Base-by-base conservation (phyloP, 2,113 vertebrate species). In the Sardina pilchardus region DNA sequence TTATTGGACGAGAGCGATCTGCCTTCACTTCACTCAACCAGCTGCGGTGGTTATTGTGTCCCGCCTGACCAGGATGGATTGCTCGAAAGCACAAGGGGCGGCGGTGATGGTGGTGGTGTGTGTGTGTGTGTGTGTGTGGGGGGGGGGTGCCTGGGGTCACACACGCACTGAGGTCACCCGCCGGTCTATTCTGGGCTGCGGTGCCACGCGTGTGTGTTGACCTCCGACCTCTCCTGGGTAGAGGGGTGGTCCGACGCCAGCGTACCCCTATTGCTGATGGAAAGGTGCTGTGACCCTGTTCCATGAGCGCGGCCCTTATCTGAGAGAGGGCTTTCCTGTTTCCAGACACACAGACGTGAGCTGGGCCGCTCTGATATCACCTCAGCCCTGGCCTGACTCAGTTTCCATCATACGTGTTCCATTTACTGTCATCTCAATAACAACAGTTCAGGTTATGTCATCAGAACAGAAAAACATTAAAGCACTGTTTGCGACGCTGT, bases 301-400 rank as follows among this genome's bases (percentile, higher is more conserved):
- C 63, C 63, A 71, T 71, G 63, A 71, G 4, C 63, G 12, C 63
- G 14, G 63, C 87, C 81, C 43, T 82, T 80, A 88, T 43, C 82
- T 63, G 34, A 30, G 39, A 50, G 71, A n/a, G 21, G 63, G 84
- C 30, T 53, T 88, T 93, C 91, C 92, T 92, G 83, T 91, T 93
- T 93, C 85, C 88, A 86, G 48, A 3, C 30, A 83, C 17, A 7
- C 36, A 81, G 81, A 81, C 26, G 85, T 14, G 30, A 84, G 71
- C 84, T 88, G 63, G 19, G 47, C 19, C 16, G 19, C 8, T 19
- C 4, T 83, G 71, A 83, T 85, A 87, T 81, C 56, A 42, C 16
- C 48, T 14, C 82, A 48, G 48, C 36, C n/a, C 16, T 36, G 56
- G 5, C 80, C 56, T 43, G 39, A 6, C 84, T 5, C 14, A 82